phyloP scores from a whole-genome alignment of 2,888 invertebrate genomes.

The Anarsia innoxiella region DNA sequence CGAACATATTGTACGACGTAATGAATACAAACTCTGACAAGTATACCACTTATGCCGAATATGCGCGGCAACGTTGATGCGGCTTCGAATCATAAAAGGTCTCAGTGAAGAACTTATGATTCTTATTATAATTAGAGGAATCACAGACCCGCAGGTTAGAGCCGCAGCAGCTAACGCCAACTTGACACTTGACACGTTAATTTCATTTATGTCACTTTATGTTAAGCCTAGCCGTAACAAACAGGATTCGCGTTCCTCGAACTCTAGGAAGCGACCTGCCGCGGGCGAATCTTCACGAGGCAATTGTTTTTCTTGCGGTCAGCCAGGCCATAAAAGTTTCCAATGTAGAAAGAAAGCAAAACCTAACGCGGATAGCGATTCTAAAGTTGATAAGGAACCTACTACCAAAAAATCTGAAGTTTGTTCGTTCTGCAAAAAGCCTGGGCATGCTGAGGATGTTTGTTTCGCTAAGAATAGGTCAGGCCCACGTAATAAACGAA shows the following conservation, averaged over 20 bases:
- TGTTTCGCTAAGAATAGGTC: slow-evolving; percentile 1
- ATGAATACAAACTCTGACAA: slow-evolving; percentile 18
- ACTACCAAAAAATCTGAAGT: not conserved
- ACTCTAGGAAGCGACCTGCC: not conserved
- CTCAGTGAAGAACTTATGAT: slow-evolving; percentile 16
- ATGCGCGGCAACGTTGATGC: slow-evolving; percentile 17
- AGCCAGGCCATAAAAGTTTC: slow-evolving; percentile 4
- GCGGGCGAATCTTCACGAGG: not conserved
- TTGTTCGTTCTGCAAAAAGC: slow-evolving; percentile 1
- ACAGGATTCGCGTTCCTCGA: not conserved
- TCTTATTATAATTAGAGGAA: slow-evolving; percentile 15
- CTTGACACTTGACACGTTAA: slow-evolving; percentile 10
- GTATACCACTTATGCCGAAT: slow-evolving; percentile 19
- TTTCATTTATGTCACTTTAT: slow-evolving; percentile 15
- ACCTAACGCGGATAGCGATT: not conserved
- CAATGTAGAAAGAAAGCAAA: slow-evolving; percentile 1
- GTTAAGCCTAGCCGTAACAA: slow-evolving; percentile 8
- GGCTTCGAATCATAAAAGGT: slow-evolving; percentile 16
- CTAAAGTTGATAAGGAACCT: too few relatives aligned
- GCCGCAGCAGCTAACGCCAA: slow-evolving; percentile 17
- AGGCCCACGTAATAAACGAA: not conserved
- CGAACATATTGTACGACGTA: slow-evolving; percentile 16
- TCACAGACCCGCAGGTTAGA: slow-evolving; percentile 12
- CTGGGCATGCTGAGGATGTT: not conserved
- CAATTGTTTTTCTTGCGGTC: slow-evolving; percentile 9